Base-by-base conservation (phyloP, 2,888 invertebrate genomes). In the Chaitophorus viminalis region DNA sequence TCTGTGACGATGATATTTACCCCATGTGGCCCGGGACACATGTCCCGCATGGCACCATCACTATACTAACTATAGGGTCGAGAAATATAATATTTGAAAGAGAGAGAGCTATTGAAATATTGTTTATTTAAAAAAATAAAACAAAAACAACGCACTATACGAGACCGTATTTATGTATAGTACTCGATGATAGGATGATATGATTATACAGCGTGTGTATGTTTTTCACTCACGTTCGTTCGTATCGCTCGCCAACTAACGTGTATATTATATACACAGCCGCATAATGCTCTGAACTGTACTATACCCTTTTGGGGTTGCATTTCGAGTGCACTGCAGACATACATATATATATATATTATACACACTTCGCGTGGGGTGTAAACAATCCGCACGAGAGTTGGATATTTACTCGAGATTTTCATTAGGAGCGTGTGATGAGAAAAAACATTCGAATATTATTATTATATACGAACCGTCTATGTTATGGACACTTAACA, bases 21-120 rank as follows among this genome's bases (percentile, higher is more conserved):
- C 87, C 87, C 87, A 87, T 72, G 87, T 87, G 87, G 87, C 87
- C 79, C 83, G 36, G 52, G 78, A 86, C 86, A 86, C 86, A 86
- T 86, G 86, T 86, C 86, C 86, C 86, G 86, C 86, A 86, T 86
- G 78, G 86, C 70, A 78, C 86, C 54, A 33, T 52, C 31, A 76
- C n/a, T 8, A 21, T 8, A 39, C 5, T 39, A 9, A 46, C 18
- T 46, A 82, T 18, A 39, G 79, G 86, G 79, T 81, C 79, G 86
- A 84, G 84, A 87, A 79, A 87, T 79, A 87, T 87, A 87, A 79
- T 85, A 78, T 87, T 72, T 29, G 46, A 83, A 36, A 46, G 36
- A 21, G 75, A n/a, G 31, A 17, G 68, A 86, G 65, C 87, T 75
- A 87, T 87, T 81, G 87, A 87, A 78, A 87, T n/a, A n/a, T 74